Evolutionary conservation across 2,113 vertebrate genomes (phyloP).

Genomic region (Stercorarius parasiticus): DNA sequence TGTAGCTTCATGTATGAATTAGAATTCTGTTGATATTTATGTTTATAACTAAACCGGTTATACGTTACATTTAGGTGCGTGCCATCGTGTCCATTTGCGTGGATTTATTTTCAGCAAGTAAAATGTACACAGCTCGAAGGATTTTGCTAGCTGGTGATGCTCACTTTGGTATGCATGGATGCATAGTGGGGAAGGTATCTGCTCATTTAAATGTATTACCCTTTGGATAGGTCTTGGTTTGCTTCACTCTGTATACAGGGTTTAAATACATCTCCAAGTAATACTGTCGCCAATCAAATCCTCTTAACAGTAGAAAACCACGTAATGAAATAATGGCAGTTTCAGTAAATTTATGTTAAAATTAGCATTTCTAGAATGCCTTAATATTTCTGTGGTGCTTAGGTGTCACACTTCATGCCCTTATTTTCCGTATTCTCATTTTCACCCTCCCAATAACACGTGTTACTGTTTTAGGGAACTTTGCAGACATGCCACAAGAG

Average conservation of each 20-base stretch:
- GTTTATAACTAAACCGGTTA: not conserved
- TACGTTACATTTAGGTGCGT: not conserved
- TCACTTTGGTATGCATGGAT: not conserved
- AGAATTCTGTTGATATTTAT: constrained; percentile 18
- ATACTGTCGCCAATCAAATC: not conserved
- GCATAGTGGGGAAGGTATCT: not conserved
- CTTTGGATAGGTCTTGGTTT: not conserved
- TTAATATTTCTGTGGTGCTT: constrained; percentile 24
- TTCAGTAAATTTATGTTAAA: not conserved
- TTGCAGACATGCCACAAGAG: not conserved
- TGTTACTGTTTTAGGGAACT: constrained; percentile 42
- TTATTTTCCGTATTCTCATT: not conserved
- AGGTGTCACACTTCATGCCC: not conserved
- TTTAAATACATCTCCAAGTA: not conserved
- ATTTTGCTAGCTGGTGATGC: not conserved
- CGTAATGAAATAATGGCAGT: not conserved
- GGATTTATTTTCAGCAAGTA: constrained; percentile 35
- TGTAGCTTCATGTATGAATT: not conserved
- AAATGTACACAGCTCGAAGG: not conserved
- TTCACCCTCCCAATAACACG: not conserved
- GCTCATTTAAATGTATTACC: not conserved
- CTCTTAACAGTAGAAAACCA: not conserved
- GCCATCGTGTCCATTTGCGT: not conserved
- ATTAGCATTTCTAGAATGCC: constrained; percentile 27
- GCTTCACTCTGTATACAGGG: not conserved